phyloP scores from a whole-genome alignment of 35 echinoderm and acorn worm genomes.

The Anneissia japonica region DNA sequence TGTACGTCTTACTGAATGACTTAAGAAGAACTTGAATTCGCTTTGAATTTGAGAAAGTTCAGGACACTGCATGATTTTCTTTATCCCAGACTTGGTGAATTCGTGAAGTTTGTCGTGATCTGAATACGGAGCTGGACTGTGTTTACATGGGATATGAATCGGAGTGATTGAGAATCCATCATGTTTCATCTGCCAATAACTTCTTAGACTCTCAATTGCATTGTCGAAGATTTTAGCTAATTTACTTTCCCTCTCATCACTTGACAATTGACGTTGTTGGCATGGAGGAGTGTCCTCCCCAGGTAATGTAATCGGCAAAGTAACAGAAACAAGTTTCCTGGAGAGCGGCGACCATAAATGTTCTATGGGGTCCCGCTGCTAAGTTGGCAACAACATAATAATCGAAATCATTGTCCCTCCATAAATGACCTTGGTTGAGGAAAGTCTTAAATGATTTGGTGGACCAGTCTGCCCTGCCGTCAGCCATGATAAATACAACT shows the following conservation, averaged over 20 bases:
- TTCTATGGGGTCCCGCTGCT: constrained; percentile 38
- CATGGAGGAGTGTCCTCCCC: constrained; percentile 5
- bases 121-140: too few relatives aligned
- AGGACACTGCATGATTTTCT: background rate
- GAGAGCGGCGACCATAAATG: constrained; percentile 35
- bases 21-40: background rate
- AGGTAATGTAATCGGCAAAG: constrained; percentile 2
- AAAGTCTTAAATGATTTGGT: background rate
- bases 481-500: constrained; percentile 2
- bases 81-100: background rate
- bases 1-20: background rate
- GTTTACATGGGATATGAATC: too few relatives aligned
- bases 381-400: background rate
- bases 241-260: background rate
- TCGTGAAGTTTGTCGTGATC: background rate
- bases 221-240: background rate
- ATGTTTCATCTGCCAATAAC: background rate
- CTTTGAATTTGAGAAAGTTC: background rate
- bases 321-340: constrained; percentile 10
- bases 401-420: constrained; percentile 21
- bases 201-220: background rate
- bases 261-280: background rate
- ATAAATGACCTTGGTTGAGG: background rate
- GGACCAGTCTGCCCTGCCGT: constrained; percentile 37
- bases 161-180: background rate